Evolutionary conservation across 2,797 vertebrate species (phyloP).

Genomic region (Valencia hispanica): DNA sequence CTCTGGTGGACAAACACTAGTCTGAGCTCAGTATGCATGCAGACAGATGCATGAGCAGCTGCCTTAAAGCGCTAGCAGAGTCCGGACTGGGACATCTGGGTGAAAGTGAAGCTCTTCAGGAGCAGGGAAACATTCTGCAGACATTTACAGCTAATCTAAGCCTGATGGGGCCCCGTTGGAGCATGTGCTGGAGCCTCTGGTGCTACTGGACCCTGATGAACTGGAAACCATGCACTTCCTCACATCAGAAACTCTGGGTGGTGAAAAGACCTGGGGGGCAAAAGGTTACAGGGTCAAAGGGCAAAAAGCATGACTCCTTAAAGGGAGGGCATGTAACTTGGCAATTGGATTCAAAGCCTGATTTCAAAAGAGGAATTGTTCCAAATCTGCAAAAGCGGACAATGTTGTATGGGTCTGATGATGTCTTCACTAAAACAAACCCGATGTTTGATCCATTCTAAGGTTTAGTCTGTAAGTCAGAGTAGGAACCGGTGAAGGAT

Average conservation of each 20-base stretch:
- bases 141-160: conserved; percentile 79
- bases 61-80: conserved; percentile 57
- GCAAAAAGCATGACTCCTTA: conserved; percentile 34
- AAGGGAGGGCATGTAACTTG: conserved; percentile 15
- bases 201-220: conserved; percentile 35
- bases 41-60: conserved; percentile 30
- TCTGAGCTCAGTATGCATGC: conserved; percentile 12
- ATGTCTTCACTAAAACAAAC: neutral
- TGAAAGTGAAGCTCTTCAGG: conserved; percentile 67
- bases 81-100: conserved; percentile 58
- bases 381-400: neutral
- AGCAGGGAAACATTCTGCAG: conserved; percentile 67
- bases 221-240: conserved; percentile 43
- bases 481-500: neutral
- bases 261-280: conserved; percentile 26
- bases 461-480: neutral
- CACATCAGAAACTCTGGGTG: conserved; percentile 36
- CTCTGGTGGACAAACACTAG: conserved; percentile 62
- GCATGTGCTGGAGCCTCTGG: conserved; percentile 52
- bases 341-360: conserved; percentile 12
- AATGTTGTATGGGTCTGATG: neutral
- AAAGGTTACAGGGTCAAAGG: conserved; percentile 57
- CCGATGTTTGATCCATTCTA: neutral
- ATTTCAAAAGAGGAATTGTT: conserved; percentile 1
- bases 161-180: conserved; percentile 72